phyloP scores from a whole-genome alignment of 2,888 invertebrate genomes.

The Diachrysia chrysitis region DNA sequence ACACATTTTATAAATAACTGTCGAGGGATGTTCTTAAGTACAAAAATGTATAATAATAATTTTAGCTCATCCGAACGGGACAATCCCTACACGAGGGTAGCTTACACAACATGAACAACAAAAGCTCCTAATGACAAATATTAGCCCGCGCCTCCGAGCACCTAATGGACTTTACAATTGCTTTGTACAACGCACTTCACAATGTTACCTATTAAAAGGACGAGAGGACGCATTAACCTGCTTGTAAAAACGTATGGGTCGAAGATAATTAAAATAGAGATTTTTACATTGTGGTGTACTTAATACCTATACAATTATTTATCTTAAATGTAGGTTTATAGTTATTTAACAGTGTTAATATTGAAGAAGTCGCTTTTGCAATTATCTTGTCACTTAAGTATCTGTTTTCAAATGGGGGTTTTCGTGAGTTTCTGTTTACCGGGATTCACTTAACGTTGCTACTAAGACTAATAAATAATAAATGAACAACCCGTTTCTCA shows the following conservation, averaged over 20 bases:
- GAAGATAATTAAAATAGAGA: constrained; percentile 14
- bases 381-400: constrained; percentile 49
- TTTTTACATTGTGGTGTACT: background rate
- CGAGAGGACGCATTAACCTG: constrained; percentile 68
- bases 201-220: constrained; percentile 74
- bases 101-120: constrained; percentile 76
- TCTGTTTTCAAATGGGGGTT: constrained; percentile 58
- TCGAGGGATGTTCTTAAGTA: constrained; percentile 73
- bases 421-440: constrained; percentile 63
- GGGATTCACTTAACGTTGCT: constrained; percentile 60
- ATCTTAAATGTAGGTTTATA: background rate
- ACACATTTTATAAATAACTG: constrained; percentile 77
- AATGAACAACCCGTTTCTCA: constrained; percentile 77
- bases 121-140: constrained; percentile 86
- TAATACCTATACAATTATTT: background rate
- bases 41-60: constrained; percentile 83
- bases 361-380: constrained; percentile 30
- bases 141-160: constrained; percentile 76
- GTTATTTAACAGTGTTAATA: constrained; percentile 26
- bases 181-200: constrained; percentile 71
- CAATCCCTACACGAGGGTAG: constrained; percentile 70
- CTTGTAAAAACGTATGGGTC: constrained; percentile 52
- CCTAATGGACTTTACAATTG: constrained; percentile 86
- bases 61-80: constrained; percentile 74
- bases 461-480: constrained; percentile 78